phyloP scores from a whole-genome alignment of 2,113 vertebrate genomes.

The Steatornis caripensis region DNA sequence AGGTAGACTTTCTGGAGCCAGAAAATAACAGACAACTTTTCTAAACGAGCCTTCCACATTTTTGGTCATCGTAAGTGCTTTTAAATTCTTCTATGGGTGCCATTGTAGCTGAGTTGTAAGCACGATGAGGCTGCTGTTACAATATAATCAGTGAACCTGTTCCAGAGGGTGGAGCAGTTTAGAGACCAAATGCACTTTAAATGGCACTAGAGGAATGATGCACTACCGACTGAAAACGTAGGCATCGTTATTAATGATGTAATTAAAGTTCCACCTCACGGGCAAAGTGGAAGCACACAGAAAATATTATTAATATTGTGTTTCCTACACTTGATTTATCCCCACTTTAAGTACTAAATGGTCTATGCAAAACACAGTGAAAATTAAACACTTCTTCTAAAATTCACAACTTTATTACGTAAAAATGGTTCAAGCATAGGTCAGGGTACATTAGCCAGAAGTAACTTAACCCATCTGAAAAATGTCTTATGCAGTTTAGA shows the following conservation, averaged over 20 bases:
- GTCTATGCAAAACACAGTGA: conserved; percentile 26
- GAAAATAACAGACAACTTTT: neutral
- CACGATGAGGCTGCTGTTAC: conserved; percentile 18
- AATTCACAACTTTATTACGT: conserved; percentile 22
- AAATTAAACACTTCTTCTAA: conserved; percentile 33
- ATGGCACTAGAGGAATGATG: conserved; percentile 46
- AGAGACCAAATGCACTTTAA: conserved; percentile 61
- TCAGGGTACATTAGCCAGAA: conserved; percentile 6
- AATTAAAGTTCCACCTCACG: conserved; percentile 69
- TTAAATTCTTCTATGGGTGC: conserved; percentile 7
- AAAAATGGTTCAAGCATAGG: conserved; percentile 2
- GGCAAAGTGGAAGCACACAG: conserved; percentile 25
- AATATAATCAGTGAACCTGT: conserved; percentile 25
- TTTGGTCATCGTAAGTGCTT: neutral
- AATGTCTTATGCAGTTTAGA: neutral
- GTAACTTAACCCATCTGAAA: conserved; percentile 3
- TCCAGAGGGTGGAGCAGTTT: conserved; percentile 61
- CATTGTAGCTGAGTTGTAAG: neutral
- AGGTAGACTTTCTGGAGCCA: neutral
- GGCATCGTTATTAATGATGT: conserved; percentile 65
- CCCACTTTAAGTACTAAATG: conserved; percentile 35
- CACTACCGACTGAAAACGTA: conserved; percentile 22
- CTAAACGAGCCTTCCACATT: neutral
- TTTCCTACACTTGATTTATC: conserved; percentile 49
- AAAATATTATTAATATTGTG: conserved; percentile 59